A percentile compares a stretch with the other conserved stretches of the same genome.
Conservation (phyloP, 2,888 invertebrate genomes). For the Alloplasta piceator region DNA sequence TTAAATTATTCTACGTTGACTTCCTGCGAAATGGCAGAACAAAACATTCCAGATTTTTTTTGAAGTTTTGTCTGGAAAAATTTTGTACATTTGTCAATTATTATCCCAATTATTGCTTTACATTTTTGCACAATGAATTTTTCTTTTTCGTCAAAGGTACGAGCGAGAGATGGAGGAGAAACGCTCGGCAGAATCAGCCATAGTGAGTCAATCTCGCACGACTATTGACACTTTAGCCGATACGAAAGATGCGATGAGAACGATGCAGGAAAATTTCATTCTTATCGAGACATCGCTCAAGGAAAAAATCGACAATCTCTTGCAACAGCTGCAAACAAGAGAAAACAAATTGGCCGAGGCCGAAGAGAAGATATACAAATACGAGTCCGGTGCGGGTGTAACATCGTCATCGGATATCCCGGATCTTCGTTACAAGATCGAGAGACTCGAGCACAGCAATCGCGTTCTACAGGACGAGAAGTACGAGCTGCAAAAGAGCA, state of each 20-base stretch:
- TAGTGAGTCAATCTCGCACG: slow-evolving; percentile 77
- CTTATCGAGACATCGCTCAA: slow-evolving; percentile 89
- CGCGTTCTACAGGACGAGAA: slow-evolving; percentile 78
- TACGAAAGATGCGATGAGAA: slow-evolving; percentile 90
- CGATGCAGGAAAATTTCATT: slow-evolving; percentile 92
- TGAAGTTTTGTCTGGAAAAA: no score
- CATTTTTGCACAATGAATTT: slow-evolving; percentile 5
- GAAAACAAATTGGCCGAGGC: slow-evolving; percentile 84
- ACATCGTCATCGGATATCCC: slow-evolving; percentile 70
- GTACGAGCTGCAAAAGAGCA: slow-evolving; percentile 77
- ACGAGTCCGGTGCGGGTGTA: slow-evolving; percentile 77
- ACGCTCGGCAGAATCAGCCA: slow-evolving; percentile 72
- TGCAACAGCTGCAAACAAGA: slow-evolving; percentile 85
- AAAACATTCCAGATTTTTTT: no score
- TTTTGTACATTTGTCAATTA: no score
- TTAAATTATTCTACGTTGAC: no score
- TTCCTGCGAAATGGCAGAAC: no score
- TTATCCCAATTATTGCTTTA: slow-evolving; percentile 17
- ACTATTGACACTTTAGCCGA: slow-evolving; percentile 90
- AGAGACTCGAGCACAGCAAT: slow-evolving; percentile 75
- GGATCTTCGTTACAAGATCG: slow-evolving; percentile 74
- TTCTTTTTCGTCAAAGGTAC: slow-evolving; percentile 68
- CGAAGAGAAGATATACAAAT: slow-evolving; percentile 74
- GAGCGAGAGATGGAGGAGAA: slow-evolving; percentile 73
- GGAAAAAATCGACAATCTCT: slow-evolving; percentile 86